Evolutionary conservation across 1,140 invertebrate genomes (phyloP), one percentile per base, ranked within the genome.

Genomic region (Dufourea novaeangliae): DNA sequence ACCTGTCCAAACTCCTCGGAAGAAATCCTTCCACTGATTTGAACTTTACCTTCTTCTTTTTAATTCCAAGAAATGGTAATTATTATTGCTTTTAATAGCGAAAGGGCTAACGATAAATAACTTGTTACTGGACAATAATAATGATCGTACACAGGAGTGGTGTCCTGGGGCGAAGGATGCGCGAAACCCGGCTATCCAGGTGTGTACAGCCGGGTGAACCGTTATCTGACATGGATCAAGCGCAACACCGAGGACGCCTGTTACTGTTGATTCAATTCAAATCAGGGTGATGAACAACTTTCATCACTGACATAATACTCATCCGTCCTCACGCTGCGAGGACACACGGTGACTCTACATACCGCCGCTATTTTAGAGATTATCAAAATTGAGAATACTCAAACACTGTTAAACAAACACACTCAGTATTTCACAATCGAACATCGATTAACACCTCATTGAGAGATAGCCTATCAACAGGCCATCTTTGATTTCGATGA

Each of bases 161-260:
- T 96, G 0, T 96, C 95, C 2, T 97, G 96, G 95, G 96, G 96
- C 46, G 94, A 95, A 86, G 96, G 96, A 5, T 98, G 97, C 87
- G 97, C 96, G 1, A 91, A 95, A 87, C 94, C 95, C 0, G 94
- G 95, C 67, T 95, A 94, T 86, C 97, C 97, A 0, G 97, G 97
- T n/a, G 96, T 98, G 32, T 98, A 98, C 90, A 95, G 96, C 0
- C 93, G 96, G 77, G 96, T 98, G 1, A 96, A 96, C 88, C 93
- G 95, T 78, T 97, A 95, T 86, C 85, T 96, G 22, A 94, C 94
- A 20, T 97, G 96, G 96, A 95, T 96, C 54, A 91, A 92, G 83
- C 92, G 90, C 25, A 95, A 96, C 86, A 96, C 95, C 20, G 88
- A 88, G 69, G 95, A 96, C 76, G 94, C 94, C 46, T 96, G 95